phyloP scores from a whole-genome alignment of 2,113 vertebrate species.

The Dicerorhinus sumatrensis region DNA sequence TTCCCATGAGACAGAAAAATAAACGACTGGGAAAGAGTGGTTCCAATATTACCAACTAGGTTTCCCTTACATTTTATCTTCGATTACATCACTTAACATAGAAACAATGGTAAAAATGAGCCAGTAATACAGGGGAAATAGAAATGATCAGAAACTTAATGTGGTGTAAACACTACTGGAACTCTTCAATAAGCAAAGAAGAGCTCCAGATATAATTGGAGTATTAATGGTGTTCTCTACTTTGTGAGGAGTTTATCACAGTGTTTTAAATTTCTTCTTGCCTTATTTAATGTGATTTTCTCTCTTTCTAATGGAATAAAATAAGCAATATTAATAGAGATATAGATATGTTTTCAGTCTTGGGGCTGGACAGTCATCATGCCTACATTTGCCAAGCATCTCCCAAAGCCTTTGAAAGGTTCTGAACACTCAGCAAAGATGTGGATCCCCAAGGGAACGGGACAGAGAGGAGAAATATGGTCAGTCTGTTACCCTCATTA shows the following conservation, averaged over 20 bases:
- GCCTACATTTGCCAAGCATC: neutral
- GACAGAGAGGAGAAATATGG: neutral
- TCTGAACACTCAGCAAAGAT: neutral
- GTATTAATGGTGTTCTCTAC: neutral
- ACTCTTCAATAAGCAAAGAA: neutral
- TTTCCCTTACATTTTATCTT: slow-evolving; percentile 58
- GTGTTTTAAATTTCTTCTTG: neutral
- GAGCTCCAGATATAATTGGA: neutral
- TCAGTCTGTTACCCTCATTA: neutral
- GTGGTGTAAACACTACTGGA: neutral
- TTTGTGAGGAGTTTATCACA: neutral
- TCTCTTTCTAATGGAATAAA: neutral
- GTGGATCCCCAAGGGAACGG: neutral
- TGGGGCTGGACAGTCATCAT: neutral
- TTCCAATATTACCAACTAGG: neutral
- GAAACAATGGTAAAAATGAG: slow-evolving; percentile 31
- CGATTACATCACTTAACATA: slow-evolving; percentile 47
- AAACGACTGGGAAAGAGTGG: neutral
- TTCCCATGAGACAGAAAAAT: slow-evolving; percentile 46
- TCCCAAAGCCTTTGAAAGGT: neutral
- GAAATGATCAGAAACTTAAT: slow-evolving; percentile 9
- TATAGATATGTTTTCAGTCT: neutral
- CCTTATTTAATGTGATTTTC: neutral
- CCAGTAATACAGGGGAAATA: neutral
- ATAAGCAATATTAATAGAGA: neutral